Evolutionary conservation across 1,140 invertebrate genomes (phyloP).

Genomic region (Eueides isabella): DNA sequence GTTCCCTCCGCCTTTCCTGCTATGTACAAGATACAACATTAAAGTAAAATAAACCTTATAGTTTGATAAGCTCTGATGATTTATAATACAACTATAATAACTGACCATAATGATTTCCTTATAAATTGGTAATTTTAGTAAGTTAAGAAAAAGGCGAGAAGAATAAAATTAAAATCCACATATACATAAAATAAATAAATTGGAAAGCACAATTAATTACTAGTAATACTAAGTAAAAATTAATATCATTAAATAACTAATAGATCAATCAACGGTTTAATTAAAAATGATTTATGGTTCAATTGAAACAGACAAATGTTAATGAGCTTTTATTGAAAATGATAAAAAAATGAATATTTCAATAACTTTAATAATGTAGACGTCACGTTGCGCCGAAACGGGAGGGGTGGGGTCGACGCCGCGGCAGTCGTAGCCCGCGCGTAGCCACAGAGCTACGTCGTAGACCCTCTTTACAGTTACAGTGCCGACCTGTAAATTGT

Average conservation of each 20-base stretch:
- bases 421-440: conserved; percentile 70
- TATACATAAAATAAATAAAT: background rate
- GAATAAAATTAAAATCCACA: background rate
- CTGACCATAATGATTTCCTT: no score
- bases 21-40: no score
- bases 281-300: conserved; percentile 12
- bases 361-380: conserved; percentile 40
- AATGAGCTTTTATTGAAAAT: conserved; percentile 24
- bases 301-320: background rate
- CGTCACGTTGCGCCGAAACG: conserved; percentile 40
- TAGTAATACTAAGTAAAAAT: background rate
- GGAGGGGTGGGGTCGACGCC: conserved; percentile 63
- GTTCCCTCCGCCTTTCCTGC: no score
- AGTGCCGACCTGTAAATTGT: conserved; percentile 45
- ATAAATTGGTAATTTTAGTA: no score
- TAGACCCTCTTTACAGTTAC: conserved; percentile 33
- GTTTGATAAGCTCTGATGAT: no score
- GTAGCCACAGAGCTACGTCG: conserved; percentile 69
- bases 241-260: background rate
- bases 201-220: background rate
- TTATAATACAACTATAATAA: no score
- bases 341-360: conserved; percentile 30
- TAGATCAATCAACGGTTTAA: conserved; percentile 15
- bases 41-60: no score
- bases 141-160: no score